phyloP scores from a whole-genome alignment of 2,888 invertebrate species.

The Lepas anatifera region DNA sequence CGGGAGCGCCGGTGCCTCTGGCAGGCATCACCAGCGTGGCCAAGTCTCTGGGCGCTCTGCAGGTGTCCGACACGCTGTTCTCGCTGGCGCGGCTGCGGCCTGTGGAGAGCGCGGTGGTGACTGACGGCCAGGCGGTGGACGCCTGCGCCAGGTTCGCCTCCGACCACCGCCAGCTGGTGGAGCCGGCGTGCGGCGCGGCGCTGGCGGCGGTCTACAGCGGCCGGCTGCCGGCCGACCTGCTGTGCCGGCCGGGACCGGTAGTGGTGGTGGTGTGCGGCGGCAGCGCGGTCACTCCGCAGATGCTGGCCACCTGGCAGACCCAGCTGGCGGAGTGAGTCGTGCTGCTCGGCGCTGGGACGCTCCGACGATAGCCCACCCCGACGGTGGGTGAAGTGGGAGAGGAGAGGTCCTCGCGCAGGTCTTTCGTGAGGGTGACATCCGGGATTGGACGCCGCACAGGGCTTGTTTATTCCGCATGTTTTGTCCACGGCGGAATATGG shows the following conservation, averaged over 20 bases:
- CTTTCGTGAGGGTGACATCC: no score
- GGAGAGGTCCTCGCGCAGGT: no score
- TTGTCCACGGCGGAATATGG: no score
- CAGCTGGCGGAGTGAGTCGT: no score
- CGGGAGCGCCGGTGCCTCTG: conserved; percentile 33
- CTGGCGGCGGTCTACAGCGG: conserved; percentile 36
- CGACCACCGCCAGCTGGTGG: conserved; percentile 39
- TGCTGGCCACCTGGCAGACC: conserved; percentile 40
- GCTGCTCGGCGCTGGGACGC: no score
- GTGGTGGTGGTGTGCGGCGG: conserved; percentile 42
- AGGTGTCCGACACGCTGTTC: conserved; percentile 31
- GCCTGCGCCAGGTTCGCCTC: conserved; percentile 36
- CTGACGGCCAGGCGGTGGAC: conserved; percentile 35
- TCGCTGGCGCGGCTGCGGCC: conserved; percentile 29
- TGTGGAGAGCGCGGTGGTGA: conserved; percentile 34
- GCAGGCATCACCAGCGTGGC: conserved; percentile 36
- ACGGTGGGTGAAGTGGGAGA: no score
- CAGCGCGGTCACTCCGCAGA: conserved; percentile 44
- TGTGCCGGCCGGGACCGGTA: conserved; percentile 29
- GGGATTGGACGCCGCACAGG: no score
- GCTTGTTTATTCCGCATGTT: no score
- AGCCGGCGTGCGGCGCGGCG: conserved; percentile 40
- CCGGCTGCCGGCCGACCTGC: conserved; percentile 29
- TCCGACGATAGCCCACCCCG: no score
- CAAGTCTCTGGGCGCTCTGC: conserved; percentile 34